Evolutionary conservation across 2,113 vertebrate species (phyloP).

Genomic region (Leiothrix lutea): DNA sequence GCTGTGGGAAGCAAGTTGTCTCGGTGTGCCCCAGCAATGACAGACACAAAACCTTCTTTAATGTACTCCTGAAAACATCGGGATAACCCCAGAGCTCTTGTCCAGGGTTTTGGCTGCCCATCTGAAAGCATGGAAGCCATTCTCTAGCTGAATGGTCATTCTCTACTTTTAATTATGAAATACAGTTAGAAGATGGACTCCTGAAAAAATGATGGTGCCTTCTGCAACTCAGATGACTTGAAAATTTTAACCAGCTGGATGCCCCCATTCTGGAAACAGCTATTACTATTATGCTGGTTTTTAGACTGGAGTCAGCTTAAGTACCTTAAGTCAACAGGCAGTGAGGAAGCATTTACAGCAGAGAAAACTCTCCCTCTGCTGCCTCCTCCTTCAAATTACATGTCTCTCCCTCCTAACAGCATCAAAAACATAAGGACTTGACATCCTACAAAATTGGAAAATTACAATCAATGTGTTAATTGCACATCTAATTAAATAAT

Average conservation of each 20-base stretch:
- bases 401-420: neutral
- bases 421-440: constrained; percentile 2
- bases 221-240: neutral
- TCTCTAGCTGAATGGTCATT: neutral
- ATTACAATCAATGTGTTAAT: constrained; percentile 59
- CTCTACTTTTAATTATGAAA: neutral
- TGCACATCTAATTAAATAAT: constrained; percentile 67
- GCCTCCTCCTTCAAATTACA: constrained; percentile 67
- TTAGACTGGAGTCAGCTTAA: constrained; percentile 2
- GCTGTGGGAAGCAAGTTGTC: neutral
- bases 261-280: neutral
- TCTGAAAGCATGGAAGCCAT: rapidly evolving
- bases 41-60: neutral
- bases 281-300: neutral
- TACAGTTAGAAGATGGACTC: neutral
- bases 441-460: constrained; percentile 44
- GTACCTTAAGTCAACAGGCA: neutral
- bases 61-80: neutral
- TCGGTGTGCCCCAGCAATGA: neutral
- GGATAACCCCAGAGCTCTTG: neutral
- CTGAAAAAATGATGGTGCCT: neutral
- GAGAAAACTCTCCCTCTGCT: constrained; percentile 72
- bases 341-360: constrained; percentile 37
- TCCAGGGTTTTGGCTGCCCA: neutral
- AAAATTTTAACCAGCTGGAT: neutral